Percentiles rank a stretch among this genome's conserved stretches.
Conservation (phyloP, 2,797 vertebrate species). For the Esox lucius region DNA sequence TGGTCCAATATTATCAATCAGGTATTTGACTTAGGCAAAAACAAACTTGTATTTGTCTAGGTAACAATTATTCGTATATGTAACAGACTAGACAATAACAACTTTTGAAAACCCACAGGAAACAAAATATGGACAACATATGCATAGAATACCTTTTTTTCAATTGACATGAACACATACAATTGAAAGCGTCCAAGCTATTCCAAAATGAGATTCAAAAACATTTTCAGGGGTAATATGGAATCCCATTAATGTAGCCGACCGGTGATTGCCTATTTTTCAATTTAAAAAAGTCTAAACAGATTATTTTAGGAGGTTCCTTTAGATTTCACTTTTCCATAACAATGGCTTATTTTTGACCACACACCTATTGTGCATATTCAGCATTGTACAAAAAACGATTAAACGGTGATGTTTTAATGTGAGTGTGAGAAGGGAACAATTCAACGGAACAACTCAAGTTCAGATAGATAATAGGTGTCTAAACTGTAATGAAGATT, state of each 20-base stretch:
- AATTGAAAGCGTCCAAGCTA: conserved; percentile 48
- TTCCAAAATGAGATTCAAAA: not conserved
- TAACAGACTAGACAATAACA: conserved; percentile 9
- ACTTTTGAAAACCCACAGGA: conserved; percentile 20
- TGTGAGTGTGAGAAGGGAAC: conserved; percentile 1
- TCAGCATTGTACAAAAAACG: not conserved
- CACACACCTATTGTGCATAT: not conserved
- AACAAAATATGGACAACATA: conserved; percentile 27
- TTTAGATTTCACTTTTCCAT: not conserved
- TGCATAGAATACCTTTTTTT: conserved; percentile 75
- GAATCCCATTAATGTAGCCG: not conserved
- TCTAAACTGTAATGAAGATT: not conserved
- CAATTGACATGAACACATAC: conserved; percentile 72
- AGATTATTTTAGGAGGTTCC: not conserved
- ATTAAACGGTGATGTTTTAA: conserved; percentile 5
- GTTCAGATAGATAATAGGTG: conserved; percentile 19
- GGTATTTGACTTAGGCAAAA: not conserved
- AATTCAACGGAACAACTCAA: conserved; percentile 4
- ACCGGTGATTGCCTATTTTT: not conserved
- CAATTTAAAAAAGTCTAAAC: not conserved
- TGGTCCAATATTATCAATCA: conserved; percentile 4
- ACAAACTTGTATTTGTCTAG: not conserved
- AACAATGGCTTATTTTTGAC: not conserved
- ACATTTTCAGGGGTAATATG: not conserved
- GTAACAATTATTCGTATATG: not conserved